A percentile compares a stretch with the other conserved stretches of the same genome.
phyloP scores from a whole-genome alignment of 2,113 vertebrate genomes.

The Corythaixoides concolor region DNA sequence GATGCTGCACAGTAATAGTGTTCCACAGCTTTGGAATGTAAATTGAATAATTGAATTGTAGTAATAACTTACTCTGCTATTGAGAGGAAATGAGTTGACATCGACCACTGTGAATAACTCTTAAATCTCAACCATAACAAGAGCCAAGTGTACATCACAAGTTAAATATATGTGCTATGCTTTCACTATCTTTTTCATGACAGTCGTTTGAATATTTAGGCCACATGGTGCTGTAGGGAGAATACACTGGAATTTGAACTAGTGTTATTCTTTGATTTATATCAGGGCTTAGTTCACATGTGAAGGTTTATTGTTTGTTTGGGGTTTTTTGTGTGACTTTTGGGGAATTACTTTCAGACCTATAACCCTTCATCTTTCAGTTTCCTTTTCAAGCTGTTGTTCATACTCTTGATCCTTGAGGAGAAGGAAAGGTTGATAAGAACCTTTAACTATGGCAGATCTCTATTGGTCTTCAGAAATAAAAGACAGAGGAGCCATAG shows the following conservation, averaged over 20 bases:
- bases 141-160: not conserved
- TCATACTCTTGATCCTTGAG: not conserved
- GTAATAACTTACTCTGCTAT: not conserved
- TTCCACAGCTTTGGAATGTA: not conserved
- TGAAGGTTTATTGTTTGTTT: not conserved
- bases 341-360: not conserved
- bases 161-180: not conserved
- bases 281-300: not conserved
- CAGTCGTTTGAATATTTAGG: not conserved
- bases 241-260: not conserved
- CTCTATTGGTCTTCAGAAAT: not conserved
- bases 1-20: not conserved
- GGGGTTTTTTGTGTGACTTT: not conserved
- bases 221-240: not conserved
- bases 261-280: not conserved
- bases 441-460: not conserved
- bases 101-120: not conserved
- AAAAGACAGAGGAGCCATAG: not conserved
- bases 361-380: not conserved
- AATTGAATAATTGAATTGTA: not conserved
- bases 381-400: not conserved
- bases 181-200: not conserved
- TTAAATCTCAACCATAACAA: not conserved
- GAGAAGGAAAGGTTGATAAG: not conserved
- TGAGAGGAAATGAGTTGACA: not conserved